These are phyloP conservation scores for Eretmochelys imbricata DNA, from an alignment of 2,113 vertebrate species.

Conservation along the genomic window DNA sequence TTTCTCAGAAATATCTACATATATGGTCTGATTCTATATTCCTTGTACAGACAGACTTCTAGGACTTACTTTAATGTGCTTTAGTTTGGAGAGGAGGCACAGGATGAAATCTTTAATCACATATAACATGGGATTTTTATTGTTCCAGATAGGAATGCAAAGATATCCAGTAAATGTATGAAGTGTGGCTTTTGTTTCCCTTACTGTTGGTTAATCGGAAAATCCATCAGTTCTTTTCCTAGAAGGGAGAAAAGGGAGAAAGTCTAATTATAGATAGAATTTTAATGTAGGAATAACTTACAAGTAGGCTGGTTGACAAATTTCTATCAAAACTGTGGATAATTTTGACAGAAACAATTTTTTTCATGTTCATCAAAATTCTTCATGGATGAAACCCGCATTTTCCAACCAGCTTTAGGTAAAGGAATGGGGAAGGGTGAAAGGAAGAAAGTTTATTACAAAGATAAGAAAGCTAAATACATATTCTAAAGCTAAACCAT, in stretches of 20 bases:
- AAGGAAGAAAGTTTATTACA: neutral
- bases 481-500: neutral
- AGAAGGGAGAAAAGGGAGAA: neutral
- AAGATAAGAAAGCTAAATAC: neutral
- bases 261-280: neutral
- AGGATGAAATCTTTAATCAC: neutral
- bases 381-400: neutral
- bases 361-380: neutral
- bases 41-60: neutral
- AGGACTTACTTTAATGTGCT: neutral
- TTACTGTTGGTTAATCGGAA: neutral
- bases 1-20: neutral
- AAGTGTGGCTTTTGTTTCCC: neutral
- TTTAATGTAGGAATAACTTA: neutral
- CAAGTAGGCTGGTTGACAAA: neutral
- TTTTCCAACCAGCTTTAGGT: neutral
- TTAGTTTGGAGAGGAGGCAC: neutral
- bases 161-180: neutral
- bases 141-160: neutral
- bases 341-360: neutral
- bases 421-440: neutral
- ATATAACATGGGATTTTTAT: neutral
- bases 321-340: neutral
- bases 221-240: neutral
- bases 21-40: neutral